Percentiles rank a stretch among this genome's conserved stretches.
phyloP scores from a whole-genome alignment of 2,797 vertebrate species.

The Acanthis flammea region DNA sequence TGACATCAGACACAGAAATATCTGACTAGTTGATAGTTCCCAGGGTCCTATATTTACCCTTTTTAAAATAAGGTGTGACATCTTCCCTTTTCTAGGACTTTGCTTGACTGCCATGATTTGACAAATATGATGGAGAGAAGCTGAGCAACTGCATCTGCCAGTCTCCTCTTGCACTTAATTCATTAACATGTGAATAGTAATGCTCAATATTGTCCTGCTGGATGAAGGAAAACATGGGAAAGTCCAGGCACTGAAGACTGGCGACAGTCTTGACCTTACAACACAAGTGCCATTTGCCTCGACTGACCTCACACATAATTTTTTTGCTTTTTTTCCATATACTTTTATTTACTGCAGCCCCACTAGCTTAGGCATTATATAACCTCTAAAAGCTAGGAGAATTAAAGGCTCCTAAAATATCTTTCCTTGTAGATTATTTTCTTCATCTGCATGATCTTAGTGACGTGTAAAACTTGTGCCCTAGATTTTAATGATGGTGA shows the following conservation, averaged over 20 bases:
- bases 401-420: constrained; percentile 23
- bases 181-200: not conserved
- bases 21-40: not conserved
- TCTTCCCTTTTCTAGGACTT: not conserved
- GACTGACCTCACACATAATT: not conserved
- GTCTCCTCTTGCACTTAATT: not conserved
- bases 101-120: not conserved
- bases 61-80: not conserved
- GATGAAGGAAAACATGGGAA: not conserved
- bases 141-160: not conserved
- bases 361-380: constrained; percentile 9
- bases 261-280: not conserved
- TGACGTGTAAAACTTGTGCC: constrained; percentile 31
- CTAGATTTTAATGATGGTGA: constrained; percentile 49
- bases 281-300: not conserved
- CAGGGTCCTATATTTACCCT: not conserved
- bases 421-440: constrained; percentile 38
- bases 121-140: not conserved
- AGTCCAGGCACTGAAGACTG: not conserved
- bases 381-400: constrained; percentile 20
- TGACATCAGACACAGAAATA: not conserved
- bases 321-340: not conserved
- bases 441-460: constrained; percentile 39
- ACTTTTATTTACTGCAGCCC: not conserved
- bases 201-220: not conserved